Evolutionary conservation across 2,113 vertebrate genomes (phyloP), one percentile per base, ranked within the genome.

Genomic region (Vimba vimba): DNA sequence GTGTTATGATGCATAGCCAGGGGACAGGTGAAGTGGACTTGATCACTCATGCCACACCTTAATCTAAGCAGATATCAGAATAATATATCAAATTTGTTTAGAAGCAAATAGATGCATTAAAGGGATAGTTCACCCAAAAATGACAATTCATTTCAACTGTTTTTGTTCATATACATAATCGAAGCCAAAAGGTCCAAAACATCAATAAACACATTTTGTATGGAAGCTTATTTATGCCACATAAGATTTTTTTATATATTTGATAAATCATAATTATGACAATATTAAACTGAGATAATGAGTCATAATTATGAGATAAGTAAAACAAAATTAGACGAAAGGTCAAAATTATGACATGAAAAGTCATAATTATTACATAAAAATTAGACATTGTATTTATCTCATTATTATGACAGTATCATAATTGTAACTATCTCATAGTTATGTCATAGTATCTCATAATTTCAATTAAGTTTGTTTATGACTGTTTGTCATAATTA

Each of bases 11-110:
- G 71, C 83, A n/a, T 82, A 85, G 47, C 73, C 75, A 15, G 73
- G 59, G 47, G 36, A 86, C 81, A 88, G 57, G 66, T 68, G 87
- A 83, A 27, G 27, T 30, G 33, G 82, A 66, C 79, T 81, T 81
- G 81, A 81, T 69, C 57, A 8, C 83, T 75, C 50, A 39, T 39
- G 25, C 23, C 2, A 13, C 17, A 66, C 45, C 21, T 45, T 21
- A 7, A 43, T 30, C 36, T 33, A 64, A n/a, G 1, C 2, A 21
- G 60, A 68, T 47, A 3, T 75, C 27, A 15, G 62, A 52, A 33
- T 33, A 2, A 21, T 10, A 52, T 25, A 76, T 76, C 13, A 52
- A 19, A 9, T 76, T 17, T 52, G 25, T 52, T 73, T 21, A n/a
- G 7, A 36, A 36, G 33, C 33, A 33, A 69, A 21, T 36, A 69